A percentile compares a stretch with the other conserved stretches of the same genome.
Evolutionary conservation across 2,888 invertebrate species (phyloP).

Genomic region (Drosophila prolongata): DNA sequence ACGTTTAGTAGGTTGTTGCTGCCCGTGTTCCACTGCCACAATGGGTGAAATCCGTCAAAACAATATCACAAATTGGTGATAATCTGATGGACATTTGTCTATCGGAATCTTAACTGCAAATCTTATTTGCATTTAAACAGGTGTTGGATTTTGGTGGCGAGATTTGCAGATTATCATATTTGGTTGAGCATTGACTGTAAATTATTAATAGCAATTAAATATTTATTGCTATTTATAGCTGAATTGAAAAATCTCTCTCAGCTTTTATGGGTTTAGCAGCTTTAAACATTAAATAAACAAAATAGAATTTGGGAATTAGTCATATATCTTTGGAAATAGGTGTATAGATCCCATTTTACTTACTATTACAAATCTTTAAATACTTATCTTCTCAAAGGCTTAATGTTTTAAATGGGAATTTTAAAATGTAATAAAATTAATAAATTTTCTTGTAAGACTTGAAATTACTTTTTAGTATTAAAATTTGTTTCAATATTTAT

Average conservation of each 20-base stretch:
- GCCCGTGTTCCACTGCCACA: conserved; percentile 25
- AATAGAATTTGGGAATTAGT: too few relatives aligned
- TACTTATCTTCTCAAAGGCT: too few relatives aligned
- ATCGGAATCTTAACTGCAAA: conserved; percentile 6
- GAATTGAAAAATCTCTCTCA: neutral
- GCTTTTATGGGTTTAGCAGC: too few relatives aligned
- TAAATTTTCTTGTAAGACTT: too few relatives aligned
- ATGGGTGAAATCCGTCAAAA: conserved; percentile 42
- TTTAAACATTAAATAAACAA: too few relatives aligned
- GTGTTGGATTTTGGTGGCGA: neutral
- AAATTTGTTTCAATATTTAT: too few relatives aligned
- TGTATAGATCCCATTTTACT: too few relatives aligned
- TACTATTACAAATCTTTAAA: too few relatives aligned
- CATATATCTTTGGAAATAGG: too few relatives aligned
- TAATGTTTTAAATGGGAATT: too few relatives aligned
- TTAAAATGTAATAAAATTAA: too few relatives aligned
- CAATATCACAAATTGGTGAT: conserved; percentile 21
- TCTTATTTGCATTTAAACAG: conserved; percentile 6
- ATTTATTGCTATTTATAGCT: neutral
- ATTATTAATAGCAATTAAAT: neutral
- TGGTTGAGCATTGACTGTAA: neutral
- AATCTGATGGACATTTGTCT: conserved; percentile 15
- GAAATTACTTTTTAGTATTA: too few relatives aligned
- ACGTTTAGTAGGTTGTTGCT: conserved; percentile 11
- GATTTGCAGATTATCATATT: conserved; percentile 7